phyloP scores from a whole-genome alignment of 1,140 invertebrate species.

The Colletes gigas region DNA sequence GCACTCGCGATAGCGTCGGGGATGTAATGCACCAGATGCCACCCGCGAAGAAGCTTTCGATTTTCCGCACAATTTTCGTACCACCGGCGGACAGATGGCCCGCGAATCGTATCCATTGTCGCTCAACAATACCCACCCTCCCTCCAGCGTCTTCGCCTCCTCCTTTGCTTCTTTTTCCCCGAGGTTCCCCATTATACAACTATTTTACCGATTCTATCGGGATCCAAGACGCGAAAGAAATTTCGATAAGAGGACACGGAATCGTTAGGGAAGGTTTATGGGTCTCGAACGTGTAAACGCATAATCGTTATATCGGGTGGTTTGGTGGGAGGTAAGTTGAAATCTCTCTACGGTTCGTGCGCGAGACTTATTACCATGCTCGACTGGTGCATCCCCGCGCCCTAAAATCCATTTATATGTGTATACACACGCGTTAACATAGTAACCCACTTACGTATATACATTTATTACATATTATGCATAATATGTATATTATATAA shows the following conservation, averaged over 20 bases:
- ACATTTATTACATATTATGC: neutral
- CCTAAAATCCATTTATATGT: conserved; percentile 11
- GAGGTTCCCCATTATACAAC: conserved; percentile 22
- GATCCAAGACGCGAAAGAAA: no score
- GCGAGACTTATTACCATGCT: neutral
- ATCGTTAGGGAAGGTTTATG: no score
- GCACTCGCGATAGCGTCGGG: conserved; percentile 34
- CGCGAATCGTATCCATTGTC: conserved; percentile 57
- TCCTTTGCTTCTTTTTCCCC: neutral
- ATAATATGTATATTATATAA: neutral
- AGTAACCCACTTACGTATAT: conserved; percentile 21
- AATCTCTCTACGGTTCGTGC: neutral
- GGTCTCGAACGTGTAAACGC: neutral
- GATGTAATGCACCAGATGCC: conserved; percentile 42
- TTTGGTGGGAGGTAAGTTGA: neutral
- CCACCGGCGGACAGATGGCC: conserved; percentile 55
- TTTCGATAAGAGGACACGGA: no score
- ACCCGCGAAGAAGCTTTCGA: conserved; percentile 37
- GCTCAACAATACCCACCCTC: conserved; percentile 46
- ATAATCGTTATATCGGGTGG: no score
- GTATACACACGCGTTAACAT: neutral
- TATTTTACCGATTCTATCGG: no score
- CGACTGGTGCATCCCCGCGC: neutral
- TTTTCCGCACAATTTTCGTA: conserved; percentile 63
- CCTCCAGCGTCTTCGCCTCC: conserved; percentile 2